Evolutionary conservation across 2,797 vertebrate species (phyloP), one percentile per base, ranked within the genome.

Genomic region (Pseudopleuronectes americanus): DNA sequence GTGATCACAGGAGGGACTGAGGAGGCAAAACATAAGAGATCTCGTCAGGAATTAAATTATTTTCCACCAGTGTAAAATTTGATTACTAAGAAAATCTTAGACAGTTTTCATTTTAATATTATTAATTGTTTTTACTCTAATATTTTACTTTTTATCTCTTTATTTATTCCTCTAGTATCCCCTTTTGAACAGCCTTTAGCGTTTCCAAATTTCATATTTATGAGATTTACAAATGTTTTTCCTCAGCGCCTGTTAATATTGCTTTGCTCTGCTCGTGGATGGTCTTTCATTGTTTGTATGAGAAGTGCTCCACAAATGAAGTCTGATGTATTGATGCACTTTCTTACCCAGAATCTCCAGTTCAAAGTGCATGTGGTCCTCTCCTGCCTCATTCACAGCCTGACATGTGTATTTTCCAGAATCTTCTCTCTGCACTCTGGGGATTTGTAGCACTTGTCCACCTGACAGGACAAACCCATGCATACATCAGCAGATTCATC

Each of bases 391-490:
- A 0, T 96, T 97, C 72, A 96, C 88, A 0, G 95, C 97, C 88
- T 95, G 92, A 21, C 97, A 98, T 0, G 94, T 96, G 49, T 97
- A 97, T 76, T 84, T 94, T 77, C 97, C 97, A 0, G 89, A 83
- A 4, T 98, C 93, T 74, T 95, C 93, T 16, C 86, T 90, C 64
- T 76, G 92, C 12, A 95, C 95, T 0, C 83, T 82, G 0, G 87
- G 64, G 56, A 99, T 95, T 88, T 97, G 96, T 33, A 98, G 93
- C 71, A 96, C 92, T 66, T 96, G 94, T 22, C 97, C 97, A 52
- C 95, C 97, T 98, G 81, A 0, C 3, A 64, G 26, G 8, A 72
- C 64, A 68, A 64, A 84, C 0, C 17, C 41, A 58, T 22, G 45
- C 8, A 51, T 9, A 23, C 4, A 70, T 45, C 23, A 38, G 6